Base-by-base conservation (phyloP, 37 sponge, comb jelly and placozoan genomes). In the Axinella damicornis region DNA sequence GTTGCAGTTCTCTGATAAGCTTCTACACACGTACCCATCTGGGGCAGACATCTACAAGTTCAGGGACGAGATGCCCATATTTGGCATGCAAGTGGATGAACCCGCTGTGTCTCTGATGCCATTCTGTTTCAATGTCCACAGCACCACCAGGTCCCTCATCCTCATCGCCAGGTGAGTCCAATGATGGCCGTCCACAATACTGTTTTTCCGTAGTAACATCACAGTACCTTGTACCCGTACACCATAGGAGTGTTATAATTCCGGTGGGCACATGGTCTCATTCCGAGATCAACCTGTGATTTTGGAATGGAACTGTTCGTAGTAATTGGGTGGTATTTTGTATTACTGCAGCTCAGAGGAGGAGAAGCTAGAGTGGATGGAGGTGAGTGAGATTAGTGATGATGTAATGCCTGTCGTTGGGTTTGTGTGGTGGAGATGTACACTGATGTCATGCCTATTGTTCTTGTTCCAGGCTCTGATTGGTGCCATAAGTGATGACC, bases 1-100 rank as follows among this genome's bases (percentile, higher is more conserved):
- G n/a, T n/a, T n/a, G n/a, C 70, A 92, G 92, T 94, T 94, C 55
- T 88, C 91, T 27, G 95, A 94, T 38, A 85, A 88, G 21, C 69
- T 94, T 59, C 73, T 94, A 31, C 95, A 94, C 66, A 87, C 91
- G 4, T 69, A 78, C 19, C 69, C 79, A 14, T 53, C 85, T 13
- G 82, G 82, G 17, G 35, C 71, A n/a, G 84, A 73, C 27, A 59
- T 72, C 14, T 94, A 77, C 81, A 85, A 88, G 85, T 85, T 84
- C 40, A 81, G 79, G 36, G 73, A 94, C 34, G 95, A 90, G 34
- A 83, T 94, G 76, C 77, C 84, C 14, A 40, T 89, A n/a, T 70
- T 71, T 53, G 74, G 73, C 12, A 89, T 89, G 90, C 32, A 79
- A 70, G 89, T 88, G 9, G 89, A 81, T 28, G 79, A 73, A 16